Evolutionary conservation across 2,797 vertebrate genomes (phyloP).

Genomic region (Periparus ater): DNA sequence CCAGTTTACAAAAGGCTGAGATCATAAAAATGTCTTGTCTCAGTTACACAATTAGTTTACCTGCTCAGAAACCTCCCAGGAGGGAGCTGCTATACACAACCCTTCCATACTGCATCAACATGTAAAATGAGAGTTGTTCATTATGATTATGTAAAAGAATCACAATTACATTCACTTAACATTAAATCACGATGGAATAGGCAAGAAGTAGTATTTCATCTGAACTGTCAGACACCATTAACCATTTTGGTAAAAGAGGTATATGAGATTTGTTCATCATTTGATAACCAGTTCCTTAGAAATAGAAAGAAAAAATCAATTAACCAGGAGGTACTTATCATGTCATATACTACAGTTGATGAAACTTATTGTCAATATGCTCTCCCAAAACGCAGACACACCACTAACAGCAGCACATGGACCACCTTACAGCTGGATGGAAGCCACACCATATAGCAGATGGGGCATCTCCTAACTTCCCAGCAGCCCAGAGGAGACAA

Average conservation of each 20-base stretch:
- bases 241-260: background rate
- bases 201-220: background rate
- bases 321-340: background rate
- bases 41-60: background rate
- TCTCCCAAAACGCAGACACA: background rate
- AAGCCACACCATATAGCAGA: rapidly evolving
- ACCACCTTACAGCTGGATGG: background rate
- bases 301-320: background rate
- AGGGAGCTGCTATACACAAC: background rate
- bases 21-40: background rate
- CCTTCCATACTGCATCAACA: background rate
- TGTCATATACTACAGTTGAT: background rate
- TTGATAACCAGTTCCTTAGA: background rate
- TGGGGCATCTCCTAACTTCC: background rate
- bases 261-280: background rate
- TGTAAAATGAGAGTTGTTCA: background rate
- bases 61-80: background rate
- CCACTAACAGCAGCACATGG: background rate
- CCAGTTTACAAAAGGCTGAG: background rate
- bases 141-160: background rate
- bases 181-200: background rate
- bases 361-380: background rate
- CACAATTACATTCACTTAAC: background rate
- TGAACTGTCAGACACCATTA: background rate
- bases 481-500: background rate